Percentiles rank a stretch among this genome's conserved stretches.
phyloP scores from a whole-genome alignment of 64 coral and sea anemone species.

The Cladopsammia gracilis region DNA sequence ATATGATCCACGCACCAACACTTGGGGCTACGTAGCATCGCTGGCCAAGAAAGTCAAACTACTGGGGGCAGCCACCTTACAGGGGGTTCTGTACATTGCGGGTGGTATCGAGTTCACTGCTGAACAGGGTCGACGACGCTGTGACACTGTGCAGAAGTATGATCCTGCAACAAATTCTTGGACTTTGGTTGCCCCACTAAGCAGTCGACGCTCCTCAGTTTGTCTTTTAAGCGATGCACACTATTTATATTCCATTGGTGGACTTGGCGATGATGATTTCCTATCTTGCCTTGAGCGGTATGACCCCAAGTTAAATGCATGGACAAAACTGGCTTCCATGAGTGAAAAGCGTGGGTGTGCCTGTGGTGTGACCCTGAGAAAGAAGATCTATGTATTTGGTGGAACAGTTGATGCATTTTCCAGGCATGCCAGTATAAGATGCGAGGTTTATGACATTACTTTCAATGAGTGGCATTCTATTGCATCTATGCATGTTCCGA shows the following conservation, averaged over 20 bases:
- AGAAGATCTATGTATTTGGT: slow-evolving; percentile 83
- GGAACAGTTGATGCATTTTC: slow-evolving; percentile 82
- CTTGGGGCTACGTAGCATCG: slow-evolving; percentile 70
- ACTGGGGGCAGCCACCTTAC: slow-evolving; percentile 56
- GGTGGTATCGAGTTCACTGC: slow-evolving; percentile 47
- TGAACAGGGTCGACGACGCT: slow-evolving; percentile 46
- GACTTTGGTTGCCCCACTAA: slow-evolving; percentile 52
- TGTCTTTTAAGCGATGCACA: slow-evolving; percentile 45
- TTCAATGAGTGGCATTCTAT: slow-evolving; percentile 74
- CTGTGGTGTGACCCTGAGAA: slow-evolving; percentile 39
- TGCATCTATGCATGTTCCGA: slow-evolving; percentile 72
- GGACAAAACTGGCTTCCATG: slow-evolving; percentile 71
- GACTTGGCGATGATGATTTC: slow-evolving; percentile 70
- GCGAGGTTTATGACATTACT: slow-evolving; percentile 72
- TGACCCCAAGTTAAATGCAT: slow-evolving; percentile 59
- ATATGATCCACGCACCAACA: slow-evolving; percentile 70
- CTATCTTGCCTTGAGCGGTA: slow-evolving; percentile 60
- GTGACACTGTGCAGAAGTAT: slow-evolving; percentile 65
- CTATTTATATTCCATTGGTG: slow-evolving; percentile 73
- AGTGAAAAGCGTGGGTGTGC: slow-evolving; percentile 76
- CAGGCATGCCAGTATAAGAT: slow-evolving; percentile 48
- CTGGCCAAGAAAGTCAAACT: slow-evolving; percentile 71
- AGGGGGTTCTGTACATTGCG: slow-evolving; percentile 45
- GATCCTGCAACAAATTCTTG: slow-evolving; percentile 71
- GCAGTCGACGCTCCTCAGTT: slow-evolving; percentile 43